Evolutionary conservation across 2,888 invertebrate species (phyloP), one percentile per base, ranked within the genome.

Genomic region (Ennomos fuscantarius): DNA sequence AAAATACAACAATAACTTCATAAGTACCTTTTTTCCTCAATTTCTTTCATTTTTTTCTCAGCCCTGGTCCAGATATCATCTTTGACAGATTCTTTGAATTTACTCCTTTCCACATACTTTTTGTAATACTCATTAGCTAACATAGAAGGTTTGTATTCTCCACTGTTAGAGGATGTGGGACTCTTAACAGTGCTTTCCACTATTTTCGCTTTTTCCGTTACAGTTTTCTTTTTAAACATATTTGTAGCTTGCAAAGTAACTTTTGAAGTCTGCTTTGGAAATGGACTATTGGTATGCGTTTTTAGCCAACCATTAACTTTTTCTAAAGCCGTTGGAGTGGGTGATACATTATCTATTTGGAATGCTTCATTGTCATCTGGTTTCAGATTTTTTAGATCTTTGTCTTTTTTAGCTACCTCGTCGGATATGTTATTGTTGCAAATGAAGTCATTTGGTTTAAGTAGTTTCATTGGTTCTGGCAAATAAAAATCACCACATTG

Each of bases 51-150:
- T 34, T 74, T 44, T 37, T 62, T 62, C 54, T 85, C 78, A 0
- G 72, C 76, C 48, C 34, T 65, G 0, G 62, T 50, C 85, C 87
- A 85, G n/a, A 87, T 69, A 15, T 81, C 75, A 6, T 81, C 72
- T 31, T 66, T 61, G 1, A 74, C 40, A 1, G 65, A 24, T 1
- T 75, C 63, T 36, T 68, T 73, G 0, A 78, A n/a, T 43, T 67
- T 69, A 33, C 56, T 75, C 2, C 72, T 70, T 33, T 80, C 72
- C 8, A 80, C 9, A 57, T 67, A 84, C 47, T 78, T 76, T 1
- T 70, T 66, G 15, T 84, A 87, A 61, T 81, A 85, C 31, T 78
- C 75, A 35, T 56, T 58, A 0, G 86, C 86, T 9, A 60, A 42
- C 1, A 40, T 11, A 0, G 84, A 77, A 0, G 89, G 88, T 31